Conservation (phyloP, 2,888 invertebrate species). For the Eristalis pertinax region DNA sequence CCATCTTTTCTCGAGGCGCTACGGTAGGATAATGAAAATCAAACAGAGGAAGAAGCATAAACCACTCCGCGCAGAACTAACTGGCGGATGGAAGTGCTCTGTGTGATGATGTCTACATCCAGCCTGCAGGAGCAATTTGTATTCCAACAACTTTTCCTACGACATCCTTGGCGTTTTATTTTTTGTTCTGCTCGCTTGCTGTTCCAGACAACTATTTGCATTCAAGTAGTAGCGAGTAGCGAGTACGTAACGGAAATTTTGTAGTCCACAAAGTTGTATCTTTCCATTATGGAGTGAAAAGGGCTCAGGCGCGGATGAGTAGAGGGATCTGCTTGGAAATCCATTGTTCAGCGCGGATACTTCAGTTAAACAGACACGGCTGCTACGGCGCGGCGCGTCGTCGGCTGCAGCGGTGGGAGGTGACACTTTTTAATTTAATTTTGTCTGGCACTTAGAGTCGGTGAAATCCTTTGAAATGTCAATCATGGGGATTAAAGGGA, state of each 20-base stretch:
- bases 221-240: background rate
- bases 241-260: background rate
- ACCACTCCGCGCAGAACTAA: constrained; percentile 29
- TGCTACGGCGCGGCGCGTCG: background rate
- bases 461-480: background rate
- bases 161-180: constrained; percentile 3
- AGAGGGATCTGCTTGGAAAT: background rate
- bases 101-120: constrained; percentile 38
- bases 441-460: background rate
- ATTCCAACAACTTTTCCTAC: constrained; percentile 26
- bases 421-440: background rate
- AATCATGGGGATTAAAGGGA: background rate
- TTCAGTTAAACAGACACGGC: background rate
- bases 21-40: constrained; percentile 54
- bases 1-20: constrained; percentile 22
- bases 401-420: background rate
- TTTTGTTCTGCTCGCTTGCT: background rate
- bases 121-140: constrained; percentile 54
- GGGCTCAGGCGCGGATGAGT: background rate
- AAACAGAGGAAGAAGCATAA: constrained; percentile 31
- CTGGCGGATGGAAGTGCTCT: constrained; percentile 18
- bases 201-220: background rate
- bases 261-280: background rate
- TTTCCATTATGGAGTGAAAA: background rate
- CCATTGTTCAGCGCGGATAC: background rate